Evolutionary conservation across 2,888 invertebrate genomes (phyloP).

Genomic region (Anagyrus pseudococci): DNA sequence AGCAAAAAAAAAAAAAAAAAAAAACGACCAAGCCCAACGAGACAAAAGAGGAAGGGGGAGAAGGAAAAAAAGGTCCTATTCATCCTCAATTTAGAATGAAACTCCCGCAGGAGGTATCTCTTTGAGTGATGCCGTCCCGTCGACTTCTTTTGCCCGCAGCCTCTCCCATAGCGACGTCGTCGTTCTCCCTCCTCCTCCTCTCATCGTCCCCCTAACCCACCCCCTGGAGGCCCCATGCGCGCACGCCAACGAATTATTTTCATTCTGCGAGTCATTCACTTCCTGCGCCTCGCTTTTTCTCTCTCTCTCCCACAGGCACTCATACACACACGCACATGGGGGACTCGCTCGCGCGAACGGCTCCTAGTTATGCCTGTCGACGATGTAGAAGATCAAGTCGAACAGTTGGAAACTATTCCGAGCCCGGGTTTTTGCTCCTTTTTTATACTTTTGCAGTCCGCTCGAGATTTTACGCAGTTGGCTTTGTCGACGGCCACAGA

Average conservation of each 20-base stretch:
- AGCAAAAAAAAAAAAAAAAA: background rate
- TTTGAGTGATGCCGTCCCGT: conserved; percentile 6
- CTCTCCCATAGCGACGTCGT: conserved; percentile 4
- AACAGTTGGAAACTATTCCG: conserved; percentile 27
- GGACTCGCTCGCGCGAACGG: background rate
- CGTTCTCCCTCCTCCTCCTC: background rate
- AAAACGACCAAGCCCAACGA: background rate
- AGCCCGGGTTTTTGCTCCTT: background rate
- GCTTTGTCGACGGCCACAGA: background rate
- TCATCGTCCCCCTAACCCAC: conserved; percentile 8
- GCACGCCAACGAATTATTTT: conserved; percentile 39
- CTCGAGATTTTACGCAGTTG: background rate
- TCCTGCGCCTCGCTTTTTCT: conserved; percentile 36
- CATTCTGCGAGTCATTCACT: conserved; percentile 38
- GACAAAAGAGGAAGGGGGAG: background rate
- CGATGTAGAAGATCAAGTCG: background rate
- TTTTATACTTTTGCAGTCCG: background rate
- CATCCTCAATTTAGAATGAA: conserved; percentile 17
- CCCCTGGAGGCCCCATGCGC: conserved; percentile 1
- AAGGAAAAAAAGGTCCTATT: conserved; percentile 20
- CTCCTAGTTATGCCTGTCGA: background rate
- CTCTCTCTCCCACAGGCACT: background rate
- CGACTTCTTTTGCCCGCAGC: background rate
- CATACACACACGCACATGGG: background rate
- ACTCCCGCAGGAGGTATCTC: conserved; percentile 13